Percentiles rank a stretch among this genome's conserved stretches.
phyloP scores from a whole-genome alignment of 2,797 vertebrate genomes.

The Prionace glauca region DNA sequence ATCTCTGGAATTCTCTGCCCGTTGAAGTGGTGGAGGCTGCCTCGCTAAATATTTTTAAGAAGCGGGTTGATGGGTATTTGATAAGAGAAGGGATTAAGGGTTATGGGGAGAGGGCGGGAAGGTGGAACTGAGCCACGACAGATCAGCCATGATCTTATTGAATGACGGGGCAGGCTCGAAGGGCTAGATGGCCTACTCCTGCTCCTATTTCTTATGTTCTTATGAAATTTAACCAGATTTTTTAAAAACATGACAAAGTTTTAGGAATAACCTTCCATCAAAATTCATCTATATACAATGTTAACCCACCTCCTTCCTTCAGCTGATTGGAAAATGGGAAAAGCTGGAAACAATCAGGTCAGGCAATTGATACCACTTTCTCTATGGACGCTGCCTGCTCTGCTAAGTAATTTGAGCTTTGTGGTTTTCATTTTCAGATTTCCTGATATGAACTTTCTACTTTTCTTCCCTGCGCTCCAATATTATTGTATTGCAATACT shows the following conservation, averaged over 20 bases:
- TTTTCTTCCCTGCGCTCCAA: neutral
- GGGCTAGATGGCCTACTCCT: too few relatives aligned
- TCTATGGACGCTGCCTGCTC: neutral
- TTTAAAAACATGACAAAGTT: neutral
- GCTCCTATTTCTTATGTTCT: too few relatives aligned
- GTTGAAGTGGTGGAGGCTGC: too few relatives aligned
- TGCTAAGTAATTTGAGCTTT: neutral
- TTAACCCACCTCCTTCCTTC: neutral
- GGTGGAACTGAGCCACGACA: too few relatives aligned
- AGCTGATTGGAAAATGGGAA: neutral
- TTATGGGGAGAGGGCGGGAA: too few relatives aligned
- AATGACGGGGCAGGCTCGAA: too few relatives aligned
- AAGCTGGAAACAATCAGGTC: neutral
- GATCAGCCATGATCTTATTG: too few relatives aligned
- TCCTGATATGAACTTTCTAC: neutral
- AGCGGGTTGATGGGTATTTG: too few relatives aligned
- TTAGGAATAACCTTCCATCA: neutral
- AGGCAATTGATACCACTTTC: neutral
- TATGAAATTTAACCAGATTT: neutral
- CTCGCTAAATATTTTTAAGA: too few relatives aligned
- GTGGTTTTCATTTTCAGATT: neutral
- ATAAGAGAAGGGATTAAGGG: too few relatives aligned
- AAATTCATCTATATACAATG: neutral
- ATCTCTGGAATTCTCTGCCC: too few relatives aligned
- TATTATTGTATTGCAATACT: neutral